Conservation (phyloP, 2,888 invertebrate species). For the Lycocerus yunnanus region DNA sequence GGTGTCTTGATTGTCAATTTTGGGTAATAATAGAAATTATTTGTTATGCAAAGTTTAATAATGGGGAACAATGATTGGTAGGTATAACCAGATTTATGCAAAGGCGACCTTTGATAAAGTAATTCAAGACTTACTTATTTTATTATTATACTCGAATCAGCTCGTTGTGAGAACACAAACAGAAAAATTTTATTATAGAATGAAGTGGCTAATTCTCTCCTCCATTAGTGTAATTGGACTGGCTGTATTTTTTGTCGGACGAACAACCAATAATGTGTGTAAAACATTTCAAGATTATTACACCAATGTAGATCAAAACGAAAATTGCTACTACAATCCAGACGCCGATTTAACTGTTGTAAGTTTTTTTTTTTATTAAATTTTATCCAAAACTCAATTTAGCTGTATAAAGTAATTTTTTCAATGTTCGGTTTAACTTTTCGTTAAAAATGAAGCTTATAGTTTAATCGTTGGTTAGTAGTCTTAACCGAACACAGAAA, state of each 20-base stretch:
- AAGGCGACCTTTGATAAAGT: constrained; percentile 1
- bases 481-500: too few relatives aligned
- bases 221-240: not conserved
- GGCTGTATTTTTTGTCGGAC: not conserved
- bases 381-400: too few relatives aligned
- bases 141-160: not conserved
- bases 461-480: too few relatives aligned
- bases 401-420: too few relatives aligned
- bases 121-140: not conserved
- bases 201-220: constrained; percentile 1
- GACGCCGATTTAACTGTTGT: constrained; percentile 47
- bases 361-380: constrained; percentile 30
- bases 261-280: constrained; percentile 47
- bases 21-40: not conserved
- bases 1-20: not conserved
- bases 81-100: not conserved
- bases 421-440: too few relatives aligned
- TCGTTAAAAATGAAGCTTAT: too few relatives aligned
- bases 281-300: constrained; percentile 50
- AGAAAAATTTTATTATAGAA: not conserved
- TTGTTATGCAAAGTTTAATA: not conserved
- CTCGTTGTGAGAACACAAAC: not conserved
- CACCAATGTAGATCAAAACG: constrained; percentile 44
- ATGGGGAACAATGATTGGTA: not conserved
- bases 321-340: constrained; percentile 51